A percentile compares a stretch with the other conserved stretches of the same genome.
Evolutionary conservation across 1,140 invertebrate genomes (phyloP).

Genomic region (Drosophila hydei): DNA sequence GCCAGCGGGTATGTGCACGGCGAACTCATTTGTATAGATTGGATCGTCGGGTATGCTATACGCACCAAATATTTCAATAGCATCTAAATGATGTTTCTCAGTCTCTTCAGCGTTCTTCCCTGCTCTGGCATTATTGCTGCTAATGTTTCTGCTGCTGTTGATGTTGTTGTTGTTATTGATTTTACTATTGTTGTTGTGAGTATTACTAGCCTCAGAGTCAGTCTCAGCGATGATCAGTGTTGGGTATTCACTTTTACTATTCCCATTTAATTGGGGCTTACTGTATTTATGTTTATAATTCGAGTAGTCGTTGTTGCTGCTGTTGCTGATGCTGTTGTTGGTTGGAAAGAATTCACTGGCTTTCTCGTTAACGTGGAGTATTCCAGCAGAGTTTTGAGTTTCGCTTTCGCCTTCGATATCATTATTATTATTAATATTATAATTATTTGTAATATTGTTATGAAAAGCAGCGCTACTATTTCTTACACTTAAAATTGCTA

Average conservation of each 20-base stretch:
- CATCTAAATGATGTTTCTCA: constrained; percentile 34
- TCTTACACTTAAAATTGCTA: constrained; percentile 65
- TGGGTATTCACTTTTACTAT: constrained; percentile 14
- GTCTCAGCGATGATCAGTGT: constrained; percentile 40
- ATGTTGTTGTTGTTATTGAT: constrained; percentile 18
- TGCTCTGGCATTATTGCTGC: constrained; percentile 21
- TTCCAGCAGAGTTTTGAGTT: constrained; percentile 46
- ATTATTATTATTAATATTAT: constrained; percentile 15
- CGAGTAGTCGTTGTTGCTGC: constrained; percentile 19
- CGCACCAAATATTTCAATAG: constrained; percentile 73
- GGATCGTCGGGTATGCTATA: constrained; percentile 74
- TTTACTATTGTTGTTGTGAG: constrained; percentile 34
- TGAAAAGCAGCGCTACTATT: constrained; percentile 62
- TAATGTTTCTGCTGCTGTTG: constrained; percentile 26
- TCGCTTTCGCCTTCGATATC: constrained; percentile 39
- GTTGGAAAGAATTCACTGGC: constrained; percentile 24
- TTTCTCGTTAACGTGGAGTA: constrained; percentile 39
- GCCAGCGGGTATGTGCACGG: constrained; percentile 87
- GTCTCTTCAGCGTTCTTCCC: constrained; percentile 22
- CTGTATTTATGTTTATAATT: constrained; percentile 31
- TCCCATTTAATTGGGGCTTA: neutral
- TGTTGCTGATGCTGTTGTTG: neutral
- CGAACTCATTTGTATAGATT: constrained; percentile 88
- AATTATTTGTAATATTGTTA: constrained; percentile 19
- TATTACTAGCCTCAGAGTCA: constrained; percentile 52